Conservation (phyloP, 2,797 vertebrate species). For the Scleropages formosus region DNA sequence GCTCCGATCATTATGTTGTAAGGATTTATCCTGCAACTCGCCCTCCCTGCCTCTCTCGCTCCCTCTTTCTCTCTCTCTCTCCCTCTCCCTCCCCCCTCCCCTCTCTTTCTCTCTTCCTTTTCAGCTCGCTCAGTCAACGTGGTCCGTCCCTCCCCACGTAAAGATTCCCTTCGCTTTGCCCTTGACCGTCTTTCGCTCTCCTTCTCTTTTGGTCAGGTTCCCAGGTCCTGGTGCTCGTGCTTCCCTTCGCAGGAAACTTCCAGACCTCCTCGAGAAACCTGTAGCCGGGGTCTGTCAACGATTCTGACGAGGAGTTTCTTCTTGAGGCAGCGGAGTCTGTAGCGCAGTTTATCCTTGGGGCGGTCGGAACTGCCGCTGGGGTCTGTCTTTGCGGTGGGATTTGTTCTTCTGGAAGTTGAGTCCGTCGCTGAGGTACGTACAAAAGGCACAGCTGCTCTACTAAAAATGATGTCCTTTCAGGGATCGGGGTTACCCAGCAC, state of each 20-base stretch:
- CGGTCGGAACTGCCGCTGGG: too few species aligned
- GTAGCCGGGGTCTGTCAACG: neutral
- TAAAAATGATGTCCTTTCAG: too few species aligned
- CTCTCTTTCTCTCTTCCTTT: conserved; percentile 48
- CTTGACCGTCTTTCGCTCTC: conserved; percentile 11
- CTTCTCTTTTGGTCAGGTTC: neutral
- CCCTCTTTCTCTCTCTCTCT: conserved; percentile 16
- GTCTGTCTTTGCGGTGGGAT: too few species aligned
- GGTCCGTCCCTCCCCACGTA: neutral
- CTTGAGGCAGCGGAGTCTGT: too few species aligned
- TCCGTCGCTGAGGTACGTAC: too few species aligned
- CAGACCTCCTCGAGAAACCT: too few species aligned
- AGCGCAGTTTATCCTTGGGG: neutral
- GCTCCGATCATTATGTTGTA: conserved; percentile 75
- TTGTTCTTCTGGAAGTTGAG: too few species aligned
- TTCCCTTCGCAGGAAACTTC: too few species aligned
- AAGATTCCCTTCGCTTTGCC: conserved; percentile 1
- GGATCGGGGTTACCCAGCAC: too few species aligned
- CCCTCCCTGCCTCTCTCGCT: conserved; percentile 25
- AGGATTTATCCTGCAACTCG: conserved; percentile 67
- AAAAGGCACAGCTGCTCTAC: too few species aligned
- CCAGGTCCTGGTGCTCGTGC: too few species aligned
- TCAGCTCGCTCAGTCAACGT: neutral
- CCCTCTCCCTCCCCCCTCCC: conserved; percentile 34
- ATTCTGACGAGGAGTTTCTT: neutral